A percentile compares a stretch with the other conserved stretches of the same genome.
Evolutionary conservation across 2,113 vertebrate genomes (phyloP).

Genomic region (Ciconia boyciana): DNA sequence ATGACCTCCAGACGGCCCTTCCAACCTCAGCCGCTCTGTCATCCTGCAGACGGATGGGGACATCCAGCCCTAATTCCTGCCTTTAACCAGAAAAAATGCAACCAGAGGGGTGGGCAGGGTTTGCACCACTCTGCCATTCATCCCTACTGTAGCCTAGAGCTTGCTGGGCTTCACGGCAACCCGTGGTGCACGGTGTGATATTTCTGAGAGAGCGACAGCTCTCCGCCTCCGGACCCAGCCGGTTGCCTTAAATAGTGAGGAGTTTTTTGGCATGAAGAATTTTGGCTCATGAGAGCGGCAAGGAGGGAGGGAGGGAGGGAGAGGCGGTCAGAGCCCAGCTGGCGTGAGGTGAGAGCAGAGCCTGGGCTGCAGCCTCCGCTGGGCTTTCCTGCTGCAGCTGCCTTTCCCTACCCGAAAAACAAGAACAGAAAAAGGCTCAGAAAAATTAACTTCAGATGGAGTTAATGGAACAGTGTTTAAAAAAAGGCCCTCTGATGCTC

Average conservation of each 20-base stretch:
- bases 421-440: not conserved
- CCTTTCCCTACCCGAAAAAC: not conserved
- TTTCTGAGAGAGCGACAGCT: not conserved
- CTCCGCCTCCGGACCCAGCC: not conserved
- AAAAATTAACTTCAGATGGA: conserved; percentile 22
- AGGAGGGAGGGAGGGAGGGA: not conserved
- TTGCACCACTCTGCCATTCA: fast-evolving
- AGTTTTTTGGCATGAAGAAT: not conserved
- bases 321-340: conserved; percentile 13
- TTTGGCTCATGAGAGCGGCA: not conserved
- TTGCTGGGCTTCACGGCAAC: not conserved
- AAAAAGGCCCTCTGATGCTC: not conserved
- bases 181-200: not conserved
- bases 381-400: conserved; percentile 50
- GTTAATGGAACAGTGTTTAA: not conserved
- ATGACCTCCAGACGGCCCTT: not conserved
- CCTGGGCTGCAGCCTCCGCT: not conserved
- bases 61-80: not conserved
- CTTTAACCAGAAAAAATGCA: not conserved
- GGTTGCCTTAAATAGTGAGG: conserved; percentile 35
- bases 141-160: not conserved
- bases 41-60: not conserved
- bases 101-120: not conserved
- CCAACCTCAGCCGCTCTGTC: not conserved
- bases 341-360: not conserved